phyloP scores from a whole-genome alignment of 2,113 vertebrate genomes.

The Carlito syrichta region DNA sequence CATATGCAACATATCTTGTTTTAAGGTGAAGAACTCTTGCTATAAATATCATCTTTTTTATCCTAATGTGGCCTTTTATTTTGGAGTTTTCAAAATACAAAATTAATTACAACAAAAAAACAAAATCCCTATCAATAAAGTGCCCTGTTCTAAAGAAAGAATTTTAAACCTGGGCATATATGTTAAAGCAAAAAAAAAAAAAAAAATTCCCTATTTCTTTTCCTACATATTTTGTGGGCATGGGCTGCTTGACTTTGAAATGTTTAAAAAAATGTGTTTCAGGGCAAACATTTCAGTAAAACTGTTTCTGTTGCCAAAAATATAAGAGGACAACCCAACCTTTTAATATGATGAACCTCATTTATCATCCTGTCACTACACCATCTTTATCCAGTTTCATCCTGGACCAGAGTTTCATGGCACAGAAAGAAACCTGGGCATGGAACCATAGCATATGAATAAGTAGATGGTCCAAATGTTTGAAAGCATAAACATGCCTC shows the following conservation, averaged over 20 bases:
- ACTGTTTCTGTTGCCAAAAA: constrained; percentile 39
- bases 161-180: background rate
- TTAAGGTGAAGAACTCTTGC: background rate
- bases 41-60: background rate
- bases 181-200: background rate
- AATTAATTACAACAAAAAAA: background rate
- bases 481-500: background rate
- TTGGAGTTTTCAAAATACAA: background rate
- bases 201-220: background rate
- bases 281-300: background rate
- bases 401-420: constrained; percentile 25
- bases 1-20: background rate
- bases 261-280: background rate
- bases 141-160: background rate
- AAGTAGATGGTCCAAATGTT: background rate
- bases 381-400: constrained; percentile 31
- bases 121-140: background rate
- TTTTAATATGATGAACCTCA: constrained; percentile 20
- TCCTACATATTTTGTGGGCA: background rate
- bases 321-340: background rate
- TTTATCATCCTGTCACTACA: constrained; percentile 63
- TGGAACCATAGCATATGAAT: constrained; percentile 20
- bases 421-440: constrained; percentile 21
- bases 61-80: background rate
- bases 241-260: constrained; percentile 54